Conservation (phyloP, 2,888 invertebrate species). For the Acanthococcus lagerstroemiae region DNA sequence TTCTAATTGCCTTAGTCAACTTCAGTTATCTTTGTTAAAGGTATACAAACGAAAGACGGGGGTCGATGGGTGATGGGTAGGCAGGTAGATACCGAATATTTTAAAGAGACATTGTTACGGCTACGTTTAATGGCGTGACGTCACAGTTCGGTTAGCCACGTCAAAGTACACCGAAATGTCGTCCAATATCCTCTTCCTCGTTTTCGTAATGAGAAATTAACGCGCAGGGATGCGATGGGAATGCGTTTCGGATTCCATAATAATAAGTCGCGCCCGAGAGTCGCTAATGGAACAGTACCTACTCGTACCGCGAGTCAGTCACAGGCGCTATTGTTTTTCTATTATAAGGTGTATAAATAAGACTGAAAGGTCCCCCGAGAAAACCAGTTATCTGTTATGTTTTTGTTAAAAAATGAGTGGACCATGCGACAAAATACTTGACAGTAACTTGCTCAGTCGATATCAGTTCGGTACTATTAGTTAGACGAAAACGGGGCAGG, state of each 20-base stretch:
- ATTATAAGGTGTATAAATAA: too few species aligned
- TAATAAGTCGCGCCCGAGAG: background rate
- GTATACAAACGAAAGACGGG: background rate
- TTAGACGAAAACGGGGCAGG: too few species aligned
- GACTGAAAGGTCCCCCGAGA: too few species aligned
- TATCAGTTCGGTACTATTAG: too few species aligned
- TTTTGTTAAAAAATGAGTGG: too few species aligned
- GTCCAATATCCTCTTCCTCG: background rate
- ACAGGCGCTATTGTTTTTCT: too few species aligned
- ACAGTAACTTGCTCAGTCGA: too few species aligned
- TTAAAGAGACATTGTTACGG: constrained; percentile 23
- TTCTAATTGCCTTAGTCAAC: constrained; percentile 27
- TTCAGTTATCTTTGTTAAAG: constrained; percentile 27
- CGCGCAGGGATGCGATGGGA: background rate
- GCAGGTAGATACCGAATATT: constrained; percentile 16
- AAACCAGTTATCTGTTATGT: too few species aligned
- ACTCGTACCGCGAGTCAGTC: too few species aligned
- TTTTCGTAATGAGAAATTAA: constrained; percentile 4
- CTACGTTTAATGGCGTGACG: constrained; percentile 27
- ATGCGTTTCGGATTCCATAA: background rate
- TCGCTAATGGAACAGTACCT: too few species aligned
- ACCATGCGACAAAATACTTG: too few species aligned
- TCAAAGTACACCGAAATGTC: constrained; percentile 20
- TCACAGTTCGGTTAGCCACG: constrained; percentile 28
- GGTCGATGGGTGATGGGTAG: background rate